Conservation (phyloP, 2,113 vertebrate genomes). For the Mola mola region DNA sequence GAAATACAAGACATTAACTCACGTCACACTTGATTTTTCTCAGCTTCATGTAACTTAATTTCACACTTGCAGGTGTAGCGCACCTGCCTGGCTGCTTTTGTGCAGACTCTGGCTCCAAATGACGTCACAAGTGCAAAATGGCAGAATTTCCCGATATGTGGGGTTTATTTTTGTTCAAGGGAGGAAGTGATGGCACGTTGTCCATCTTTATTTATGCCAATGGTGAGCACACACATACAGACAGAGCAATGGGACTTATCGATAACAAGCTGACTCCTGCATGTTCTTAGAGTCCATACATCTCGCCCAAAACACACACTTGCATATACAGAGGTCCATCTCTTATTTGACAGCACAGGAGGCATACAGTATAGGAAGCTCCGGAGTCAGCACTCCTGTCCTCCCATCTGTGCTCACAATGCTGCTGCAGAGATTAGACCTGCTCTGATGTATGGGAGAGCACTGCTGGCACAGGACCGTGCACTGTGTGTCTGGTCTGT, state of each 20-base stretch:
- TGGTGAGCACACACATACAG: constrained; percentile 9
- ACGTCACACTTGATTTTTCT: constrained; percentile 15
- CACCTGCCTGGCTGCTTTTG: no score
- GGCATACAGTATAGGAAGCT: constrained; percentile 51
- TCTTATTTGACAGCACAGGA: constrained; percentile 49
- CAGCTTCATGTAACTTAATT: background rate
- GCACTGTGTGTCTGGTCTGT: constrained; percentile 9
- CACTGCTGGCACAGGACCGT: constrained; percentile 50
- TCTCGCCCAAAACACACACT: no score
- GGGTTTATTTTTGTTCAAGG: no score
- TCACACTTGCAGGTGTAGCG: constrained; percentile 7
- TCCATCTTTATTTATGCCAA: no score
- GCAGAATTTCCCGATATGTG: no score
- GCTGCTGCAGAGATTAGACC: constrained; percentile 76
- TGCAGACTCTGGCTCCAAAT: no score
- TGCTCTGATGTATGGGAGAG: constrained; percentile 70
- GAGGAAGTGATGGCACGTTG: no score
- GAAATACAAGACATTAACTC: constrained; percentile 36
- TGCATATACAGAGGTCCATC: constrained; percentile 27
- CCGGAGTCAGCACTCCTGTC: constrained; percentile 78
- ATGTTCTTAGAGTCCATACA: constrained; percentile 19
- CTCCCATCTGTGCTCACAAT: constrained; percentile 69
- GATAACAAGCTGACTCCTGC: constrained; percentile 36
- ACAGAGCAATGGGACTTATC: background rate
- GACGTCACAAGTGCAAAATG: no score